Conservation (phyloP, 2,888 invertebrate species). For the Phania funesta region DNA sequence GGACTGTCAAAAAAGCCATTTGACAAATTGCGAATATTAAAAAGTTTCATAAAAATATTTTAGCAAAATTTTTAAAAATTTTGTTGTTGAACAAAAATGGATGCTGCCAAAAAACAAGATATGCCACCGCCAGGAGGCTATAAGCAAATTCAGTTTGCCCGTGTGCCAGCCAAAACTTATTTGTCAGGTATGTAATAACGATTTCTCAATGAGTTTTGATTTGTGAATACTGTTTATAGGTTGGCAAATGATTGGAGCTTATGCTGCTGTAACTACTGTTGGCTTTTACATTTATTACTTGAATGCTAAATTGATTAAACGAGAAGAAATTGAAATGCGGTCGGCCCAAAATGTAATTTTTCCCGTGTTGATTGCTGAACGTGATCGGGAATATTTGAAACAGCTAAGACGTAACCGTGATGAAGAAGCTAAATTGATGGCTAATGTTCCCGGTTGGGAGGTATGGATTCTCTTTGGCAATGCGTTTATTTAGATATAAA, state of each 20-base stretch:
- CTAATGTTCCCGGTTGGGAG: constrained; percentile 94
- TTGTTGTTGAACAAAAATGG: constrained; percentile 63
- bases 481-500: not conserved
- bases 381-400: constrained; percentile 91
- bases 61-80: not conserved
- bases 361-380: constrained; percentile 90
- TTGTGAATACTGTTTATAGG: constrained; percentile 79
- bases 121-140: constrained; percentile 97
- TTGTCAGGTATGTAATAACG: constrained; percentile 83
- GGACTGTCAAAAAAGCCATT: constrained; percentile 68
- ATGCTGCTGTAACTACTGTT: constrained; percentile 82
- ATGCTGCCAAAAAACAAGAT: constrained; percentile 86
- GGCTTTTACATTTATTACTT: constrained; percentile 83
- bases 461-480: constrained; percentile 73
- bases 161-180: constrained; percentile 87
- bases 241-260: constrained; percentile 84
- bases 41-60: not conserved
- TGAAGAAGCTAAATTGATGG: constrained; percentile 93
- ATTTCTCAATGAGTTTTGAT: not conserved
- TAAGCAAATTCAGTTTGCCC: constrained; percentile 86
- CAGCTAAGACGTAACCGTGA: constrained; percentile 90
- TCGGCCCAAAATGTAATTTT: constrained; percentile 88
- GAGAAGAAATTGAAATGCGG: constrained; percentile 86
- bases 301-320: constrained; percentile 82
- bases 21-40: constrained; percentile 67